phyloP scores from a whole-genome alignment of 1,140 invertebrate species.

The Berghia stephanieae region DNA sequence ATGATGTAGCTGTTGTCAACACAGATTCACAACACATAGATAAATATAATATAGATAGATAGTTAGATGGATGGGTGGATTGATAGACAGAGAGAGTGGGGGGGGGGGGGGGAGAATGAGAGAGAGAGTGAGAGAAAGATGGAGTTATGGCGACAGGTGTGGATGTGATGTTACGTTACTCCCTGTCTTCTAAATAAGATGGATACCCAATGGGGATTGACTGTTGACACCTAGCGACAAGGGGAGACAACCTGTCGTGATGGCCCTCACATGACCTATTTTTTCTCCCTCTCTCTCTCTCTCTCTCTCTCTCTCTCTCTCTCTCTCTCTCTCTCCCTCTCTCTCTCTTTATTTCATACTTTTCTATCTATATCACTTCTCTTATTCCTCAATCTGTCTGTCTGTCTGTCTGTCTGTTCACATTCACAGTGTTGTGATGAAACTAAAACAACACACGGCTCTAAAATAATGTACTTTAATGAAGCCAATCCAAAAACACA shows the following conservation, averaged over 20 bases:
- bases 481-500: too few species aligned
- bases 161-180: neutral
- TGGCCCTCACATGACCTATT: neutral
- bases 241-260: neutral
- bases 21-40: too few species aligned
- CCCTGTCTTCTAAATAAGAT: too few species aligned
- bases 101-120: neutral
- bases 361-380: neutral
- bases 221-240: too few species aligned
- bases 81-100: neutral
- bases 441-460: too few species aligned
- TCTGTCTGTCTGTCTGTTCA: neutral
- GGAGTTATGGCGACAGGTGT: neutral
- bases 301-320: slow-evolving; percentile 7
- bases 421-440: too few species aligned
- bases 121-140: neutral
- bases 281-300: neutral
- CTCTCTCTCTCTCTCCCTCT: neutral
- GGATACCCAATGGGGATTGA: too few species aligned
- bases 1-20: too few species aligned
- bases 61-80: neutral
- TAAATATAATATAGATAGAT: too few species aligned
- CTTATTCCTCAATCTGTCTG: neutral
- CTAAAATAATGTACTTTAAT: too few species aligned
- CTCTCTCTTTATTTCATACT: neutral